phyloP scores from a whole-genome alignment of 2,888 invertebrate species.

The Sussaba pulchella region DNA sequence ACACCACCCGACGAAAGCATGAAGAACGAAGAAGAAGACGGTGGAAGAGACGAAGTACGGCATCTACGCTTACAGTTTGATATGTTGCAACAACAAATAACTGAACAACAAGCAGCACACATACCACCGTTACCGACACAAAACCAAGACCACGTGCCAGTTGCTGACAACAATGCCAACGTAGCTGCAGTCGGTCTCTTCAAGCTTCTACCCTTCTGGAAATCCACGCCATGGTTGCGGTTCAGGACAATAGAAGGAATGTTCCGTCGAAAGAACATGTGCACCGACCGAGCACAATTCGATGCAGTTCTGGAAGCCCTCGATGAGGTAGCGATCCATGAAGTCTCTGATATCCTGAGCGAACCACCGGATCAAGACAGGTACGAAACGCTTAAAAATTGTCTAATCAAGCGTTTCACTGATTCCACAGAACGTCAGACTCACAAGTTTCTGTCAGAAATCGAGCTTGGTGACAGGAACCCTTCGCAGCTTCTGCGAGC shows the following conservation, averaged over 20 bases:
- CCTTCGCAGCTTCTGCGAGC: constrained; percentile 67
- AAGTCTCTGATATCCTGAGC: constrained; percentile 43
- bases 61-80: too few relatives aligned
- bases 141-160: too few relatives aligned
- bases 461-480: constrained; percentile 65
- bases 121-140: not conserved
- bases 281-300: constrained; percentile 37
- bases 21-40: too few relatives aligned
- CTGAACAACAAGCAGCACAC: not conserved
- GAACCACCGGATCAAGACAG: constrained; percentile 24
- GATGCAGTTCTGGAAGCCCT: constrained; percentile 16
- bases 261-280: constrained; percentile 9
- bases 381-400: constrained; percentile 24
- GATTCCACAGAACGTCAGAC: constrained; percentile 60
- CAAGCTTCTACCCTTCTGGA: constrained; percentile 30
- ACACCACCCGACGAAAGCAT: too few relatives aligned
- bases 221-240: constrained; percentile 27
- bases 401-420: constrained; percentile 46
- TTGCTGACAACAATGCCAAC: not conserved
- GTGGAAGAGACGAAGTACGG: too few relatives aligned
- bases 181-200: constrained; percentile 4
- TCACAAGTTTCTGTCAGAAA: constrained; percentile 58
- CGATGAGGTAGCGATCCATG: constrained; percentile 15
- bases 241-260: constrained; percentile 40
- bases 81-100: not conserved